Evolutionary conservation across 2,797 vertebrate species (phyloP), one percentile per base, ranked within the genome.

Genomic region (Scarus forsteni): DNA sequence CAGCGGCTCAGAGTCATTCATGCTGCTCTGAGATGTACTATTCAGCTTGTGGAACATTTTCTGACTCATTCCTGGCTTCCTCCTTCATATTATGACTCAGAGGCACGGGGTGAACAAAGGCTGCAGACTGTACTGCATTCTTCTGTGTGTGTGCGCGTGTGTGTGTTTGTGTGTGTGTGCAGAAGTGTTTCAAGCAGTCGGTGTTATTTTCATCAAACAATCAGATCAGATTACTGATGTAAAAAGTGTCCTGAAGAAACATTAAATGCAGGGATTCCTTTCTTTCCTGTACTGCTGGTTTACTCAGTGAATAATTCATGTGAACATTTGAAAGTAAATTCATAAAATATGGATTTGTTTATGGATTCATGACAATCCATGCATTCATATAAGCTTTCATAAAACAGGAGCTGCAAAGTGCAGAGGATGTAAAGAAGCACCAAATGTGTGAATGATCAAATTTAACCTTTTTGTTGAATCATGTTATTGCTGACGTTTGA

Each of bases 1-100:
- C 57, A 74, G 77, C 53, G 57, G 65, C 80, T 64, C 60, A 71
- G 69, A 91, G 80, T 87, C 85, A 92, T 90, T 90, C 87, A 89
- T 87, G 77, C 75, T 65, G 79, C 81, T 52, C 66, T 71, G 63
- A 84, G 80, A 80, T 85, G 83, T 81, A 73, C 81, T 88, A 89
- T 90, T 88, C 71, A 79, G 49, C 77, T 87, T 92, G 90, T 92
- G 93, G 93, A 94, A 95, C 83, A 92, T 92, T 75, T 91, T 95
- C 91, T 96, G 94, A 97, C 92, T 97, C 96, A 97, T 96, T 94
- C 91, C 93, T 92, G 85, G 93, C 93, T 74, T 83, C 87, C 12
- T 92, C 93, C 92, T 89, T 89, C 94, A 87, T 90, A 91, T 10
- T 73, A 89, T 98, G 96, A 97, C 92, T 97, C 96, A 97, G 93